Evolutionary conservation across 2,113 vertebrate genomes (phyloP).

Genomic region (Procavia capensis): DNA sequence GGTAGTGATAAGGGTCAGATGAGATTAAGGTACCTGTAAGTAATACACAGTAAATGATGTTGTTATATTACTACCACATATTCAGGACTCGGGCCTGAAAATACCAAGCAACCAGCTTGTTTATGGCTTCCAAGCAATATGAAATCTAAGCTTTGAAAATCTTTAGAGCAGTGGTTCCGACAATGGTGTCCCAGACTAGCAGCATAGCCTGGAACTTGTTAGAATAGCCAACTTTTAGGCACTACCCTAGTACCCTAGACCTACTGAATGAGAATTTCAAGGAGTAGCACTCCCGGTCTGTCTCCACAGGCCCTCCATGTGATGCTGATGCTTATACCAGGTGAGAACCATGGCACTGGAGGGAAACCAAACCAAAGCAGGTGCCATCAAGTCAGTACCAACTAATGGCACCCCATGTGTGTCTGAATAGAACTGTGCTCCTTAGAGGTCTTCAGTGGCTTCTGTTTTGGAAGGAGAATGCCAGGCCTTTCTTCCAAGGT

Average conservation of each 20-base stretch:
- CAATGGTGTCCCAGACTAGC: background rate
- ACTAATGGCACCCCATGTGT: background rate
- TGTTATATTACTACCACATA: background rate
- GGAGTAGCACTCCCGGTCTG: rapidly evolving
- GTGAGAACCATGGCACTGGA: background rate
- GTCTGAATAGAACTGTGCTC: background rate
- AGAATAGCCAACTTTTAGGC: background rate
- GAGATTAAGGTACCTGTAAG: background rate
- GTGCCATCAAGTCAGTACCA: rapidly evolving
- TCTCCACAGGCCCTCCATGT: background rate
- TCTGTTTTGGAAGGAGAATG: background rate
- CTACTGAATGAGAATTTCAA: background rate
- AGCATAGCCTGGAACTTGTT: background rate
- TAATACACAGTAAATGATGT: background rate
- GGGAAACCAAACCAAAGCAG: background rate
- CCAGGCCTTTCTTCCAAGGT: background rate
- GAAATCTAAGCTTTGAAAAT: background rate
- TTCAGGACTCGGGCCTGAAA: background rate
- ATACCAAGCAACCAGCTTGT: background rate
- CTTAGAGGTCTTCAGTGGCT: background rate
- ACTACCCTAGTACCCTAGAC: too few species aligned
- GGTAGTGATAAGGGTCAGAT: background rate
- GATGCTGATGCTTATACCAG: background rate
- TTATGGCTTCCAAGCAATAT: background rate
- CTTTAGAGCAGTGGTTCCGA: background rate